Base-by-base conservation (phyloP, 2,113 vertebrate species). In the Leucopsar rothschildi region DNA sequence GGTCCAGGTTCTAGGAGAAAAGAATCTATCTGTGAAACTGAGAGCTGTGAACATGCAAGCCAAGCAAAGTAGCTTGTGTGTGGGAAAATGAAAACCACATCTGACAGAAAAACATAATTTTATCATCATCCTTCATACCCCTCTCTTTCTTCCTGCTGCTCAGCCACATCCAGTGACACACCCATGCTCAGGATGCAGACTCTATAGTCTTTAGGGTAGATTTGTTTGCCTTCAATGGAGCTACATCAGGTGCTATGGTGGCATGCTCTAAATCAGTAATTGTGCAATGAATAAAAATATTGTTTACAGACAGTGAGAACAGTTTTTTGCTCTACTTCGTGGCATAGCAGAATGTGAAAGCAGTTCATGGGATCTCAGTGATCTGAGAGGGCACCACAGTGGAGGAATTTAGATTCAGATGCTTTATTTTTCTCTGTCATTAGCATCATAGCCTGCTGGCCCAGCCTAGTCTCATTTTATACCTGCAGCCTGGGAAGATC, bases 401-500 rank as follows among this genome's bases (percentile, higher is more conserved):
- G 25, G 25, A 81, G 20, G 15, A 68, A 65, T 63, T 19, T 37
- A 22, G 14, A 82, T 78, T 81, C 49, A 71, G 21, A 22, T 33
- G 15, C 29, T 80, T 88, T 64, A 22, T 71, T 84, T 77, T 88
- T 64, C 90, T 86, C 6, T 2, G n/a, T 35, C 52, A 68, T 53
- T 82, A 90, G 2, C 22, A 68, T 53, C n/a, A 28, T 11, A 53
- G 44, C 23, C n/a, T 49, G 64, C 29, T 66, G 50, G 21, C 37
- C 75, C 52, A 66, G 59, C 29, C 52, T 29, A 73, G 39, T 12
- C 33, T 80, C 6, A 1, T 59, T 81, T 95, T 39, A 27, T 25
- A 44, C n/a, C 60, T 93, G 73, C 53, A 91, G 61, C 56, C 77
- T 82, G 82, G 88, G 68, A 86, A 86, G 75, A 92, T 63, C 87